Evolutionary conservation across 2,797 vertebrate genomes (phyloP), one percentile per base, ranked within the genome.

Genomic region (Pangasius mekongensis): DNA sequence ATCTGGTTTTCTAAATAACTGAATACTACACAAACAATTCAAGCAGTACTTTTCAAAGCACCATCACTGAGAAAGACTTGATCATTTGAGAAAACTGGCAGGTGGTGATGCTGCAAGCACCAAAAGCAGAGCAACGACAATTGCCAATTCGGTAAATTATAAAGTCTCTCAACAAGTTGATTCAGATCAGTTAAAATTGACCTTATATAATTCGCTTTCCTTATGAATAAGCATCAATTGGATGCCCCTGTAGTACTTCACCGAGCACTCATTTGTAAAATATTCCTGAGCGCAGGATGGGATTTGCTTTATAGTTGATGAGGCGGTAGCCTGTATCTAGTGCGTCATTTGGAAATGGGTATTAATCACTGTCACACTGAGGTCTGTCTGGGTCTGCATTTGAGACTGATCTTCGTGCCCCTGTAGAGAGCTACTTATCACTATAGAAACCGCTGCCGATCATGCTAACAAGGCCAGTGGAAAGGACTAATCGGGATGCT

Each of bases 291-390:
- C 39, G 22, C 49, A 80, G 69, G 47, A 84, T 43, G 24, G 43
- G 87, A 90, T 91, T 89, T 90, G 82, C 66, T 90, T 88, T 88
- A 60, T 49, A 73, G 82, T 58, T 66, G 47, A 47, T 80, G 81
- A 88, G n/a, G 64, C 36, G 81, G 76, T 66, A 77, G 86, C 69
- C 83, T 91, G 91, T 93, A 92, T 90, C 74, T 85, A 91, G 92
- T 66, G 93, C 93, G 93, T 94, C 89, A 43, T 91, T 92, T 94
- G 92, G 90, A 82, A 93, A 91, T 87, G 94, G 93, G 91, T 94
- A 96, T 97, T 96, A 95, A 97, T 97, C 95, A 96, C 93, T 94
- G 95, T 95, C 95, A 93, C 94, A 81, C 94, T 87, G 88, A 91
- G 90, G 93, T 89, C 88, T 93, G 92, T 82, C 91, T 93, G 92